Base-by-base conservation (phyloP, 2,797 vertebrate species). In the Corythornis leucogaster region DNA sequence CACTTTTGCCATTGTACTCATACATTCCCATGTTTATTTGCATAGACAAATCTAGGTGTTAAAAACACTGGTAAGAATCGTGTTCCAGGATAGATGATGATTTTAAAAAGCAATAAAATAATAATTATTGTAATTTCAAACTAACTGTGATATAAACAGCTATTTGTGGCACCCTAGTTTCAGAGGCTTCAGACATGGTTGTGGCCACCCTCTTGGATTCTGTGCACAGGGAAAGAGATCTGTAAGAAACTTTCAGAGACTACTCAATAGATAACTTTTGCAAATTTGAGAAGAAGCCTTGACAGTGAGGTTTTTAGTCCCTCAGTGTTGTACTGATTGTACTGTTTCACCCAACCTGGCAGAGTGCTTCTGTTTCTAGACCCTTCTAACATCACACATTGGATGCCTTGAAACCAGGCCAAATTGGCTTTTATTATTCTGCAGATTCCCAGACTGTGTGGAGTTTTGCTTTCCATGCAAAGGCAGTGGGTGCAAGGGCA, bases 21-120 rank as follows among this genome's bases (percentile, higher is more conserved):
- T 98, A 99, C 98, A 99, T 99, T 58, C 99, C 99, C 98, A 99
- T 98, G 95, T 99, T 99, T 93, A 99, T 98, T 97, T 99, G 99
- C 99, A 99, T 99, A 95, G 99, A 98, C 94, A 99, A 97, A 96
- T 99, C 99, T 99, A 97, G 55, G 75, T 28, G 70, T 80, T 13
- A 92, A 91, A 96, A 89, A 77, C 5, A 95, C 48, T 9, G 28
- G 1, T 33, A 51, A 69, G 25, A 87, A 58, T 80, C 55, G 70
- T 1, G 2, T 84, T 85, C 33, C 66, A 43, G 18, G 15, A 64
- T 6, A 51, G 42, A 30, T 15, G 63, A 51, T 2, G 6, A 62
- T 31, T 51, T 35, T 0, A 33, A 8, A 58, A 85, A 62, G 6
- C 57, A 82, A 17, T 26, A 48, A 43, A 19, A 28, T 11, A 67